Base-by-base conservation (phyloP, 2,888 invertebrate species). In the Mechanitis messenoides region DNA sequence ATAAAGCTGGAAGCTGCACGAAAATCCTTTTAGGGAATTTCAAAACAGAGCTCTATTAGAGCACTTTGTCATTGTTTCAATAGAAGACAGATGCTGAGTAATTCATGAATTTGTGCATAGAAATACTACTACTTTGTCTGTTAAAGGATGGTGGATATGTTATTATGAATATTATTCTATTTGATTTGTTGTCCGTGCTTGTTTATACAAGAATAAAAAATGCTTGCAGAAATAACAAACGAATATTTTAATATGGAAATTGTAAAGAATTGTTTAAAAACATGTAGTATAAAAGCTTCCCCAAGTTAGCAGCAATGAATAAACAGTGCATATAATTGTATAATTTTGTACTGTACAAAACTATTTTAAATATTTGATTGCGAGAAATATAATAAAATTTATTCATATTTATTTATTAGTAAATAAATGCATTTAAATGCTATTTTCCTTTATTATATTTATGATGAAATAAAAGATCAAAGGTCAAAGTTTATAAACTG, bases 11-110 rank as follows among this genome's bases (percentile, higher is more conserved):
- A 57, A 67, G 65, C 62, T 64, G 68, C 70, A 70, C 66, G 70
- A 60, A 66, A 70, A 70, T 63, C 69, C 67, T 69, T 69, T 70
- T 67, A 70, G 63, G 64, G 62, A 60, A 63, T 60, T 64, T 55
- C 58, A 57, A 64, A 66, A 64, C 63, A 66, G 61, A 53, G 63
- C 61, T 60, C 57, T 59, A 63, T 59, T 63, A 38, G 63, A 55
- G 20, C 45, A 61, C 53, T 50, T 50, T 50, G 31, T 50, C 9
- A 33, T n/a, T 35, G 33, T 59, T 50, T 31, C 28, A 20, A 35
- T 45, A 45, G 31, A 45, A 31, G 12, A 20, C 20, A 20, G 20
- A 20, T 20, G 20, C 0, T 20, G 0, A 20, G 20, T 20, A 20
- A 20, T 20, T 20, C 20, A 45, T 33, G 20, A 28, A 20, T 55